These are phyloP conservation scores for Halcyon leucocephala DNA, from an alignment of 2,797 vertebrate species.

Conservation along the genomic window DNA sequence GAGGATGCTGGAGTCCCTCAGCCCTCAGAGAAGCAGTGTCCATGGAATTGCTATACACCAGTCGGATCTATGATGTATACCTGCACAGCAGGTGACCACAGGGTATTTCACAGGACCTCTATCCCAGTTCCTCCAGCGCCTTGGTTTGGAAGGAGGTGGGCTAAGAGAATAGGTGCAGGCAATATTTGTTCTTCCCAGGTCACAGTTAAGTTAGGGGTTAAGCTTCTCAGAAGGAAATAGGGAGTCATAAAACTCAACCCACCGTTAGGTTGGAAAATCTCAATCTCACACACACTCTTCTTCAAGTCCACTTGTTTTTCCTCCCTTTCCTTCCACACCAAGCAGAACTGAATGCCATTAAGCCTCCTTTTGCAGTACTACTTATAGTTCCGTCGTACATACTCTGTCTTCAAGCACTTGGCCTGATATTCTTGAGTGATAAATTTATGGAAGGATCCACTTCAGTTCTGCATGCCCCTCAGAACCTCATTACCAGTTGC, in stretches of 20 bases:
- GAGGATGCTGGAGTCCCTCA: not conserved
- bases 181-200: not conserved
- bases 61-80: accelerated
- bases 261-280: not conserved
- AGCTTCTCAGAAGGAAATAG: not conserved
- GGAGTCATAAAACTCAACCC: not conserved
- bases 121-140: not conserved
- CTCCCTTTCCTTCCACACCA: not conserved
- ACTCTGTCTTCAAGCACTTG: not conserved
- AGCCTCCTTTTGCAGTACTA: not conserved
- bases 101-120: not conserved
- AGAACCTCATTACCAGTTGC: accelerated
- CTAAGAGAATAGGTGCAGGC: not conserved
- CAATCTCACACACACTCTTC: accelerated
- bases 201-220: not conserved
- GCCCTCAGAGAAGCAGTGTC: not conserved
- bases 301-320: not conserved
- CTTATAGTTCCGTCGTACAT: not conserved
- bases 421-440: not conserved
- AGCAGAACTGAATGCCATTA: not conserved
- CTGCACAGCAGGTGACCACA: not conserved
- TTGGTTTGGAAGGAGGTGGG: not conserved
- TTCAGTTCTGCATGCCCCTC: not conserved
- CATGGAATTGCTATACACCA: not conserved
- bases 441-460: not conserved